These are phyloP conservation scores for Diplodus sargus DNA, from an alignment of 2,797 vertebrate genomes.

Conservation along the genomic window DNA sequence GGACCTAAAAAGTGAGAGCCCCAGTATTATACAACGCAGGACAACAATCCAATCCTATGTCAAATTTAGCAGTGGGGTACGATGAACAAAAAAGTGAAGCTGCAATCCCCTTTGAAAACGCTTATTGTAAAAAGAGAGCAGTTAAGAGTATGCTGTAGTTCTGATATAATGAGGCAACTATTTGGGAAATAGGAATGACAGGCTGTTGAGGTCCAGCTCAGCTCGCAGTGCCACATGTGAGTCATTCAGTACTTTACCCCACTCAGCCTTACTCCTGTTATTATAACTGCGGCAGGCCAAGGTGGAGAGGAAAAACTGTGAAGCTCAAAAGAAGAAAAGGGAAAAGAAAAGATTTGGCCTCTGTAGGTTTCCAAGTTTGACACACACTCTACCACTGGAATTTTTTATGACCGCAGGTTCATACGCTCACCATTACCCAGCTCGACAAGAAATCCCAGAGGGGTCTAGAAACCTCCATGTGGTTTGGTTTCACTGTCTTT, in stretches of 20 bases:
- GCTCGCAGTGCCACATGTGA: constrained; percentile 54
- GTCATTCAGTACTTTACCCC: constrained; percentile 65
- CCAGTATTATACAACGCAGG: background rate
- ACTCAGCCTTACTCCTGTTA: constrained; percentile 54
- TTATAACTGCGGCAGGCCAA: constrained; percentile 51
- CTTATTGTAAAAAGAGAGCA: constrained; percentile 45
- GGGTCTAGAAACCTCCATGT: constrained; percentile 54
- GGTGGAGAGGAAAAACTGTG: constrained; percentile 27
- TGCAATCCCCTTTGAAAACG: constrained; percentile 35
- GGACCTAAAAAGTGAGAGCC: background rate
- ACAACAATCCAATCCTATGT: constrained; percentile 2
- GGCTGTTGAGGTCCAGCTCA: constrained; percentile 53
- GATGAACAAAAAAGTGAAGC: constrained; percentile 34
- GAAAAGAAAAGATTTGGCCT: constrained; percentile 21
- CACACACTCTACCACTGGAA: constrained; percentile 67
- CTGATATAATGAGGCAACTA: constrained; percentile 64
- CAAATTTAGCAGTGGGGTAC: constrained; percentile 1
- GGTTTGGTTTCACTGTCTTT: constrained; percentile 72
- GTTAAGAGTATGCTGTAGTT: constrained; percentile 22
- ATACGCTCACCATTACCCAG: constrained; percentile 63
- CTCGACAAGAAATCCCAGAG: constrained; percentile 64
- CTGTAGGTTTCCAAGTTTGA: constrained; percentile 61
- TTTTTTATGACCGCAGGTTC: constrained; percentile 65
- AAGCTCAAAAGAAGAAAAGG: constrained; percentile 16
- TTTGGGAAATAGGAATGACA: constrained; percentile 53